Percentiles rank a stretch among this genome's conserved stretches.
phyloP scores from a whole-genome alignment of 2,888 invertebrate genomes.

The Sclerodermus sp. region DNA sequence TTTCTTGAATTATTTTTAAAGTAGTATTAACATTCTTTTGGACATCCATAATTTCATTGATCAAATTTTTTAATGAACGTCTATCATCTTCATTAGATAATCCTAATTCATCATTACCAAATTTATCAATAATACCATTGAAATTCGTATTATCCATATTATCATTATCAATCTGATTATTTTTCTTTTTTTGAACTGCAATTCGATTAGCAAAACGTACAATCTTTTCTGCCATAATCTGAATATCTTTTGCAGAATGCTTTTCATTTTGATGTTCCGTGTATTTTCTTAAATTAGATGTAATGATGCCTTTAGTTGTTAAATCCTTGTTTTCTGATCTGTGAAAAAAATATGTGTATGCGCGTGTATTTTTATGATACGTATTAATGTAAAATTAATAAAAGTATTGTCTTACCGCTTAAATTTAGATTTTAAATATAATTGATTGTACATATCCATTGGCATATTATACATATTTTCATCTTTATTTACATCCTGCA shows the following conservation, averaged over 20 bases:
- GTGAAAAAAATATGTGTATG: neutral
- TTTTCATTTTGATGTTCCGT: slow-evolving; percentile 7
- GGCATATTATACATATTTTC: too few species aligned
- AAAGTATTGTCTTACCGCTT: too few species aligned
- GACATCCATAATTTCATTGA: slow-evolving; percentile 28
- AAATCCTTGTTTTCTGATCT: neutral
- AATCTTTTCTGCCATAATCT: slow-evolving; percentile 25
- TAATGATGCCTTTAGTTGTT: neutral
- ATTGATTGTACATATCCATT: too few species aligned
- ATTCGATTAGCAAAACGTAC: slow-evolving; percentile 23
- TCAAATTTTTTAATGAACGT: slow-evolving; percentile 22
- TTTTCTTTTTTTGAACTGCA: slow-evolving; percentile 3
- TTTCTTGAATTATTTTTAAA: slow-evolving; percentile 27
- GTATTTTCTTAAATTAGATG: neutral
- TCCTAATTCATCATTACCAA: slow-evolving; percentile 24
- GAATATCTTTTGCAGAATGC: slow-evolving; percentile 12
- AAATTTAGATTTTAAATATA: too few species aligned
- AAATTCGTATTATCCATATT: neutral
- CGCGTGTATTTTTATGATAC: neutral
- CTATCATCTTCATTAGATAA: slow-evolving; percentile 26
- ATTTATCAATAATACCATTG: slow-evolving; percentile 17
- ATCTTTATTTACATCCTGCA: too few species aligned
- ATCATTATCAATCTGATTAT: neutral
- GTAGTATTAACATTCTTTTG: slow-evolving; percentile 35
- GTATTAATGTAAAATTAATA: too few species aligned